Evolutionary conservation across 1,140 invertebrate species (phyloP).

Genomic region (Anthonomus grandis): DNA sequence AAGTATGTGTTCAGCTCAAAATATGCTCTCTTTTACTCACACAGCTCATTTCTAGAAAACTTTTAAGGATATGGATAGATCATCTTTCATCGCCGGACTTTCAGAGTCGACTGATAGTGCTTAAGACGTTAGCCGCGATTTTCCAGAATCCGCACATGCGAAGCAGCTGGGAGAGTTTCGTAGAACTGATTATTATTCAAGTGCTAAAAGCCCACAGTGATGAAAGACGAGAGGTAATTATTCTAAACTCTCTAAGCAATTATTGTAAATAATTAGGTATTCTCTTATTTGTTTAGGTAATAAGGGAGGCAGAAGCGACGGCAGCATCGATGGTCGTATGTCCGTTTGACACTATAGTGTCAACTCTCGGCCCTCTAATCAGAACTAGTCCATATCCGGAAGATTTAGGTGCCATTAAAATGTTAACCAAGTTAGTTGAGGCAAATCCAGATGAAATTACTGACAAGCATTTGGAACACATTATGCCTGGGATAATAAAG

Average conservation of each 20-base stretch:
- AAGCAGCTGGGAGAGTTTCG: constrained; percentile 76
- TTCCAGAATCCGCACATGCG: constrained; percentile 72
- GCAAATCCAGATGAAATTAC: constrained; percentile 65
- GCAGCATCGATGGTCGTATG: constrained; percentile 45
- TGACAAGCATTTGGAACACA: constrained; percentile 68
- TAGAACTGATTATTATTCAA: constrained; percentile 83
- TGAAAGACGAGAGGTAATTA: constrained; percentile 68
- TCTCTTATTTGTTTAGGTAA: constrained; percentile 37
- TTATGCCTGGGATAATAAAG: constrained; percentile 86
- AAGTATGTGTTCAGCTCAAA: constrained; percentile 35
- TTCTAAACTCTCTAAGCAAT: too few species aligned
- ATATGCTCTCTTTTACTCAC: background rate
- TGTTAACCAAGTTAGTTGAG: constrained; percentile 82
- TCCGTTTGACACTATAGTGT: constrained; percentile 48
- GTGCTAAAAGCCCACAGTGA: constrained; percentile 82
- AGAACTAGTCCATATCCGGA: constrained; percentile 80
- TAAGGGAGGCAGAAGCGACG: constrained; percentile 43
- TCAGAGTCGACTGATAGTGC: constrained; percentile 66
- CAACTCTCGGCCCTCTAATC: constrained; percentile 71
- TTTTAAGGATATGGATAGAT: constrained; percentile 72
- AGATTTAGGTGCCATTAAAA: constrained; percentile 89
- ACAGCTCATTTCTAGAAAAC: constrained; percentile 52
- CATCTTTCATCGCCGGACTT: constrained; percentile 66
- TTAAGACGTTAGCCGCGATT: constrained; percentile 77
- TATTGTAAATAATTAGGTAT: background rate